Percentiles rank a stretch among this genome's conserved stretches.
These are phyloP conservation scores for Proales similis DNA, from an alignment of 1,140 invertebrate genomes.

Conservation along the genomic window DNA sequence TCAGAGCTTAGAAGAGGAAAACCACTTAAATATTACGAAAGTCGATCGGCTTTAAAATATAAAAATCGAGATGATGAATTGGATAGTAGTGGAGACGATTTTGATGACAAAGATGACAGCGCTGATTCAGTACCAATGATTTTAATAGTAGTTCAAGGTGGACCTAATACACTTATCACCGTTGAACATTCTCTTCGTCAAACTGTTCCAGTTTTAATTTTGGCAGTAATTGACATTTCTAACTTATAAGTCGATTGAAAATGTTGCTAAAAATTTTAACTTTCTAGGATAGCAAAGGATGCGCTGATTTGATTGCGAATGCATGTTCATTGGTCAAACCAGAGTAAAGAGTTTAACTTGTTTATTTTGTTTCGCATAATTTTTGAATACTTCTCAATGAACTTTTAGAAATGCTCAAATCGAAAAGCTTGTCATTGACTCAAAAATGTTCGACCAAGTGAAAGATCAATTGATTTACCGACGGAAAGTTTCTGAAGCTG, in stretches of 20 bases:
- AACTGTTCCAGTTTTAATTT: slow-evolving; percentile 49
- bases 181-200: slow-evolving; percentile 45
- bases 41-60: too few relatives aligned
- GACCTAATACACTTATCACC: slow-evolving; percentile 49
- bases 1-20: slow-evolving; percentile 37
- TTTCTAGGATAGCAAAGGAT: slow-evolving; percentile 48
- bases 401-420: slow-evolving; percentile 18
- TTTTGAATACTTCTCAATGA: slow-evolving; percentile 4
- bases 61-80: slow-evolving; percentile 55
- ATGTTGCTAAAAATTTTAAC: slow-evolving; percentile 2
- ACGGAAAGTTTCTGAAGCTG: slow-evolving; percentile 10
- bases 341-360: neutral
- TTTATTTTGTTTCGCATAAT: neutral
- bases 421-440: slow-evolving; percentile 26
- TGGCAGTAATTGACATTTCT: slow-evolving; percentile 38
- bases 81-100: slow-evolving; percentile 88
- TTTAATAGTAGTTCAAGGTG: slow-evolving; percentile 52
- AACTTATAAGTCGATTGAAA: neutral
- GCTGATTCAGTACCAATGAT: slow-evolving; percentile 46
- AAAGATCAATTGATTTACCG: slow-evolving; percentile 13
- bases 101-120: slow-evolving; percentile 56
- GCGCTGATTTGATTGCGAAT: slow-evolving; percentile 50
- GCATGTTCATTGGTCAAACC: slow-evolving; percentile 40
- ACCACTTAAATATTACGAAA: slow-evolving; percentile 45
- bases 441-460: slow-evolving; percentile 10